Conservation (phyloP, 2,113 vertebrate genomes). For the Tragulus kanchil region DNA sequence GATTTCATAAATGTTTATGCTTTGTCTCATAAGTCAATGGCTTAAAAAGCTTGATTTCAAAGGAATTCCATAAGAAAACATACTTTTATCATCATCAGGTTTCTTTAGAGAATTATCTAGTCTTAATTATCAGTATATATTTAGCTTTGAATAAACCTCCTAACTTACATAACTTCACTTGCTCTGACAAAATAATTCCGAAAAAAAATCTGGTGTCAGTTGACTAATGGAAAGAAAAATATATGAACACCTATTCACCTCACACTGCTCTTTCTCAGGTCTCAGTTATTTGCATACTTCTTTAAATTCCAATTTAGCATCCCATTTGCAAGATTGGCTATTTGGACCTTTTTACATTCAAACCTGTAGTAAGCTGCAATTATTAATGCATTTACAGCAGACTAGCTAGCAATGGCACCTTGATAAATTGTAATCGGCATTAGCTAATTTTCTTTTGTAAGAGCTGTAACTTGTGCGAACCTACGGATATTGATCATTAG, state of each 20-base stretch:
- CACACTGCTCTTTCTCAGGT: neutral
- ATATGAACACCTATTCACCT: neutral
- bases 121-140: neutral
- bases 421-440: conserved; percentile 81
- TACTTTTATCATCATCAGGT: neutral
- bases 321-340: conserved; percentile 57
- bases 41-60: neutral
- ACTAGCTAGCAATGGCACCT: conserved; percentile 77
- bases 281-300: neutral
- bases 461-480: conserved; percentile 71
- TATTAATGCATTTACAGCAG: conserved; percentile 82
- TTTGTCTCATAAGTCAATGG: neutral
- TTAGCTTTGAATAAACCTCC: neutral
- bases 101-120: neutral
- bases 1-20: neutral
- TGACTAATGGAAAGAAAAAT: neutral
- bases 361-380: conserved; percentile 66
- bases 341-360: conserved; percentile 71
- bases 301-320: conserved; percentile 58
- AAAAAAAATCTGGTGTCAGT: neutral
- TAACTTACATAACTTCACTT: neutral
- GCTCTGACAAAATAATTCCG: conserved; percentile 32
- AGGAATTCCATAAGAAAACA: neutral
- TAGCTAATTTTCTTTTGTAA: conserved; percentile 77
- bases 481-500: conserved; percentile 83